Evolutionary conservation across 2,888 invertebrate species (phyloP), one percentile per base, ranked within the genome.

Genomic region (Plemyria rubiginata): DNA sequence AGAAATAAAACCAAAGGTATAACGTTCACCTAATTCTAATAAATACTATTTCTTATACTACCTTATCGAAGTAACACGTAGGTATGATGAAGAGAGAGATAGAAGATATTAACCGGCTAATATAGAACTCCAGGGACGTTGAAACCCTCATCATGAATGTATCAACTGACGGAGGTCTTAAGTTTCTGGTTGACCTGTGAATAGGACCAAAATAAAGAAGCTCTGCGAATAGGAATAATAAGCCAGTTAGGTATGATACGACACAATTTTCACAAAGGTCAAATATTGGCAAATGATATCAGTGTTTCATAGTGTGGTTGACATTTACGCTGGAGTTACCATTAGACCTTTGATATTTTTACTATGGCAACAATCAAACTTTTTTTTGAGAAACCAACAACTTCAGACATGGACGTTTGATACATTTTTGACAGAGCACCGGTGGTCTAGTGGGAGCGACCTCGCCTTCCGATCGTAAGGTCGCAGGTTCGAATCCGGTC

Each of bases 11-110:
- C 36, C 29, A 45, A 16, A 46, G 7, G 45, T 32, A 40, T 32
- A 15, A 50, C 50, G 11, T 36, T 32, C 13, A 8, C 29, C 49
- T 49, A 49, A 49, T 50, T 36, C 51, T 51, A 51, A 51, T 51
- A 36, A 51, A 38, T 51, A 51, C 36, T 38, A 51, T 16, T 13
- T 50, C 15, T 7, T 50, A 50, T 36, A 36, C 15, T 41, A 4
- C 53, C 22, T 40, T 9, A 43, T 53, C 43, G 32, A 38, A 12
- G 6, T 54, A 53, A 43, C 28, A 13, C 29, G 29, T 32, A 43
- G 29, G 29, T 54, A 45, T 45, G 32, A 32, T 45, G 32, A 16
- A 51, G 38, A 51, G 38, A 8, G 51, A 51, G 36, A 54, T 32
- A 45, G 32, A 5, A 41, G 6, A 38, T 46, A 49, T 56, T 11